Base-by-base conservation (phyloP, 2,888 invertebrate species). In the Laothoe populi region DNA sequence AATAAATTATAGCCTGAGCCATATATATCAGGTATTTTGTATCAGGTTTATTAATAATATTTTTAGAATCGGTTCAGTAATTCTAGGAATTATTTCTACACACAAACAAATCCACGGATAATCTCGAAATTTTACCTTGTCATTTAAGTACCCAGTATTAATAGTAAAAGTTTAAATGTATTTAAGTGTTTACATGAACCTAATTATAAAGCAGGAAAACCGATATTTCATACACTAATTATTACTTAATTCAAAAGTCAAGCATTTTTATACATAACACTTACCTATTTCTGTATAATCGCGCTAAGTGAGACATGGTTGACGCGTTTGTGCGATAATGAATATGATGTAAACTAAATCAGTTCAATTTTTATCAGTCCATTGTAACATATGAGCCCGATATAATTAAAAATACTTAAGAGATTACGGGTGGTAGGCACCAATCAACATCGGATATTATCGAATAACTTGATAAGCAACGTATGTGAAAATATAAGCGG, bases 251-350 rank as follows among this genome's bases (percentile, higher is more conserved):
- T 38, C 38, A 1, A 38, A 1, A 38, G 1, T 38, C 38, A 16
- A 44, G 19, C 7, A 19, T 44, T 19, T 7, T 44, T 19, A 19
- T 0, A 40, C 57, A 26, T 61, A 63, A 46, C 65, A 69, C 87
- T 86, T 73, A 90, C 90, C 87, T 77, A 77, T 86, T 81, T 79
- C 74, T 84, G 64, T 72, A 77, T 57, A 88, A 63, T 66, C 77
- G 79, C 64, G 78, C 80, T 67, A 89, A 71, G 72, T 85, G 86
- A 64, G 83, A 85, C 90, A 90, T 90, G 64, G 59, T 82, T 59
- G 16, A 46, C 62, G 42, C 42, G 62, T 40, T 60, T 24, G 57
- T 19, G 59, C 63, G 58, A 45, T 63, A 58, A 45, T 68, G 57
- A 63, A 23, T 48, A 45, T 67, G 57, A 60, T 59, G 64, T 49